phyloP scores from a whole-genome alignment of 2,113 vertebrate genomes.

The Ariopsis seemanni region DNA sequence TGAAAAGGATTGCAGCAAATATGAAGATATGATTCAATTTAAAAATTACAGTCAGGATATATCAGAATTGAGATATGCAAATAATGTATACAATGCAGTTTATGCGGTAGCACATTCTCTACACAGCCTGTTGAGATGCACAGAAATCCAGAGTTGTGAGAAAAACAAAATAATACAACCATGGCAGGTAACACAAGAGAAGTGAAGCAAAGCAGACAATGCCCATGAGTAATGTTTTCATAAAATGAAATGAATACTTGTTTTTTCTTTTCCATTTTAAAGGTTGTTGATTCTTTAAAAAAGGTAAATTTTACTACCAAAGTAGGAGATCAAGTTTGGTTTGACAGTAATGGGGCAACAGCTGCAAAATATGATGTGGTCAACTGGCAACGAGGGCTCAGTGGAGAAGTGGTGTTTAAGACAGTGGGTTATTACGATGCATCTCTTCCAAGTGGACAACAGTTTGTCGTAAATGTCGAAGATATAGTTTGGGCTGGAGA shows the following conservation, averaged over 20 bases:
- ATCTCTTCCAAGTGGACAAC: conserved; percentile 62
- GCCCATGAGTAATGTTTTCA: background rate
- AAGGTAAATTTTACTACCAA: conserved; percentile 66
- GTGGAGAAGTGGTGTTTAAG: conserved; percentile 64
- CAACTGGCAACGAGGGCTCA: conserved; percentile 69
- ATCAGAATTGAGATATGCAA: conserved; percentile 65
- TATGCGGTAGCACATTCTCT: conserved; percentile 71
- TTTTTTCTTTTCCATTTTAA: conserved; percentile 21
- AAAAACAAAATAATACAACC: conserved; percentile 53
- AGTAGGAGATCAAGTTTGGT: conserved; percentile 66
- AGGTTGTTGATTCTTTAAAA: conserved; percentile 59
- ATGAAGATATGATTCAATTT: conserved; percentile 53
- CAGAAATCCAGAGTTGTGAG: conserved; percentile 56
- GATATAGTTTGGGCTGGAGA: conserved; percentile 66
- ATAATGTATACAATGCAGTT: conserved; percentile 71
- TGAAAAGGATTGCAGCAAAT: conserved; percentile 51
- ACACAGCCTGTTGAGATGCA: conserved; percentile 64
- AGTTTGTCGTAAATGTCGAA: conserved; percentile 61
- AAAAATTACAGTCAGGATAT: conserved; percentile 66
- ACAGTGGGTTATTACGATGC: conserved; percentile 73
- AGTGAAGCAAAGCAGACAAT: background rate
- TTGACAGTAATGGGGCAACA: conserved; percentile 70
- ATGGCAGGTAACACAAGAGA: conserved; percentile 60
- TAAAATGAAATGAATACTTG: background rate
- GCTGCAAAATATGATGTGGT: conserved; percentile 70